Conservation (phyloP, 1,140 invertebrate genomes). For the Cotesia typhae region DNA sequence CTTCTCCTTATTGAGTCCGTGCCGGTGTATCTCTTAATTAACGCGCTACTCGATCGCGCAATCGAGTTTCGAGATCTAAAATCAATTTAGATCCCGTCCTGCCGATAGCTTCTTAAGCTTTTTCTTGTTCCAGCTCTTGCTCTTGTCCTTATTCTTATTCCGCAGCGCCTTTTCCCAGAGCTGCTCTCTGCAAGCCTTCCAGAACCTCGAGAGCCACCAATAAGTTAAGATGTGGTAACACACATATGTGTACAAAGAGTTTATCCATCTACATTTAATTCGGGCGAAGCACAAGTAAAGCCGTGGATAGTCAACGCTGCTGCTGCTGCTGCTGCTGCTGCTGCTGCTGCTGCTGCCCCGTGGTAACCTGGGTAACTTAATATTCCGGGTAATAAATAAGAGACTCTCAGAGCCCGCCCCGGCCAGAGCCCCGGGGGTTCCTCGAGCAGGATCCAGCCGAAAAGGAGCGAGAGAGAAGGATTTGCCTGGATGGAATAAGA, state of each 20-base stretch:
- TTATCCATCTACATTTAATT: not conserved
- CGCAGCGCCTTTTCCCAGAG: not conserved
- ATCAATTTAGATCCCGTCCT: slow-evolving; percentile 54
- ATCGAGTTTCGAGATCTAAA: slow-evolving; percentile 53
- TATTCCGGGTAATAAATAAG: slow-evolving; percentile 48
- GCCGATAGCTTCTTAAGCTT: slow-evolving; percentile 41
- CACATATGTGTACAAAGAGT: slow-evolving; percentile 1
- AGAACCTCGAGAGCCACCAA: no score
- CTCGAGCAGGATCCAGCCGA: not conserved
- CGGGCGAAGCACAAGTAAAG: no score
- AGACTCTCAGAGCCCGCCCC: slow-evolving; percentile 41
- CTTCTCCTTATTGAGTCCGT: slow-evolving; percentile 47
- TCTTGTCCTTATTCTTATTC: slow-evolving; percentile 12
- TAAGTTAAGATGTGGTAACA: no score
- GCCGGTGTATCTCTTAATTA: slow-evolving; percentile 53
- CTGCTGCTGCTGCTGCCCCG: slow-evolving; percentile 18
- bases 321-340: slow-evolving; percentile 5
- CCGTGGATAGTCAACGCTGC: no score
- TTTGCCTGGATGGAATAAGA: slow-evolving; percentile 2
- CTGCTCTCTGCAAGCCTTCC: not conserved
- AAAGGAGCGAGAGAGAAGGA: not conserved
- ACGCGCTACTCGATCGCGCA: slow-evolving; percentile 48
- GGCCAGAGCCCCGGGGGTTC: slow-evolving; percentile 29
- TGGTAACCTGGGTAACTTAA: slow-evolving; percentile 45
- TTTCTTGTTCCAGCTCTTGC: not conserved